Conservation (phyloP, 2,797 vertebrate species). For the Leptoclinus maculatus region DNA sequence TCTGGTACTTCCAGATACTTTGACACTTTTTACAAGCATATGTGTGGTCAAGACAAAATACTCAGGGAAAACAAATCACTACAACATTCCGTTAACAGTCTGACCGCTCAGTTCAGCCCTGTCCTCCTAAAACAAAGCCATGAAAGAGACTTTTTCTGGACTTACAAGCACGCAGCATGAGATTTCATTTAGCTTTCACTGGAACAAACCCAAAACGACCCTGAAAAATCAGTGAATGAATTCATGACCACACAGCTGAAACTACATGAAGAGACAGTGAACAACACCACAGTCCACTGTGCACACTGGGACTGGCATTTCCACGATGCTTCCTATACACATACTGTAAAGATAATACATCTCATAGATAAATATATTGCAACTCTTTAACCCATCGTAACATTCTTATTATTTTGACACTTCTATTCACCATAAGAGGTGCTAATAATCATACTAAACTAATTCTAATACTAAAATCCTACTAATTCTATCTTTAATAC, state of each 20-base stretch:
- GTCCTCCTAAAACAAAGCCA: background rate
- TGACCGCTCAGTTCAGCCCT: background rate
- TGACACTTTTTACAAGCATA: too few species aligned
- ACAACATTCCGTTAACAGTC: background rate
- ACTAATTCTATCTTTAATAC: too few species aligned
- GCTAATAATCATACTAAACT: too few species aligned
- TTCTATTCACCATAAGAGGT: too few species aligned
- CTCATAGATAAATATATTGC: too few species aligned
- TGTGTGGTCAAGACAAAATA: too few species aligned
- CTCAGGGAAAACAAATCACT: slow-evolving; percentile 1
- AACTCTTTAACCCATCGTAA: too few species aligned
- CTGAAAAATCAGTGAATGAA: background rate
- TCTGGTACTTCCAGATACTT: too few species aligned
- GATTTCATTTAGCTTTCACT: background rate
- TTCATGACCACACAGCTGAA: background rate
- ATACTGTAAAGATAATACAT: too few species aligned
- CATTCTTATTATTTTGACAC: too few species aligned
- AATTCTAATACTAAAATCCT: too few species aligned
- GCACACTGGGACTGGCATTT: background rate
- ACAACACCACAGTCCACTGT: background rate
- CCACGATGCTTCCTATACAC: too few species aligned
- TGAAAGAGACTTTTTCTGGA: background rate
- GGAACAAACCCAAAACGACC: background rate
- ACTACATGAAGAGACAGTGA: background rate
- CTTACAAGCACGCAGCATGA: background rate